Base-by-base conservation (phyloP, 2,113 vertebrate genomes). In the Cervus canadensis region DNA sequence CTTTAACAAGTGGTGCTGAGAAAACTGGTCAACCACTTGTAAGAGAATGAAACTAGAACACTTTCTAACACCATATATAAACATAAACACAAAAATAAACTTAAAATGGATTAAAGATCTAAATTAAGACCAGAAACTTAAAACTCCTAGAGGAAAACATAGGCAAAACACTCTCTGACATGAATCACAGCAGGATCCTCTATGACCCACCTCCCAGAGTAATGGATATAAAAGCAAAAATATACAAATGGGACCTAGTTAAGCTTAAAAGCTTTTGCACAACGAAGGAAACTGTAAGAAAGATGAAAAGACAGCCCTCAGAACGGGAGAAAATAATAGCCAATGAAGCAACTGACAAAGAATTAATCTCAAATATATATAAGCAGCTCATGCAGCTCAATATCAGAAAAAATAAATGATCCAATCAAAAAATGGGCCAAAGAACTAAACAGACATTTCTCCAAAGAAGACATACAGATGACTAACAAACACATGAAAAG, bases 261-360 rank as follows among this genome's bases (percentile, higher is more conserved):
- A 67, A 67, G 36, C 64, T 67, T 36, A 67, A 36, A 67, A n/a
- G 33, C 7, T 67, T 57, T 67, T 67, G 64, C 16, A 36, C 33
- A 67, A 17, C 0, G 0, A 67, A n/a, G 8, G 17, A 67, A 67
- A n/a, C 17, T 36, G 5, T n/a, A n/a, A 67, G 64, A 8, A n/a
- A 67, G 64, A 9, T 67, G 64, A 67, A 67, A 67, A 67, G 33
- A 67, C 16, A 67, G 64, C 64, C 64, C n/a, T n/a, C 64, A 36
- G 16, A 67, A 36, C 5, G 33, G 15, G 33, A n/a, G 33, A 36
- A 67, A 67, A 21, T n/a, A 67, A 67, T 67, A 67, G 64, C 64
- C 36, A 67, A 67, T 19, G 16, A 67, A 57, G 23, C 56, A 57
- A 57, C 23, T 1, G 23, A 57, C 56, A 25, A 57, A 57, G 56